Conservation (phyloP, 1,140 invertebrate species). For the Scaptodrosophila lebanonensis region DNA sequence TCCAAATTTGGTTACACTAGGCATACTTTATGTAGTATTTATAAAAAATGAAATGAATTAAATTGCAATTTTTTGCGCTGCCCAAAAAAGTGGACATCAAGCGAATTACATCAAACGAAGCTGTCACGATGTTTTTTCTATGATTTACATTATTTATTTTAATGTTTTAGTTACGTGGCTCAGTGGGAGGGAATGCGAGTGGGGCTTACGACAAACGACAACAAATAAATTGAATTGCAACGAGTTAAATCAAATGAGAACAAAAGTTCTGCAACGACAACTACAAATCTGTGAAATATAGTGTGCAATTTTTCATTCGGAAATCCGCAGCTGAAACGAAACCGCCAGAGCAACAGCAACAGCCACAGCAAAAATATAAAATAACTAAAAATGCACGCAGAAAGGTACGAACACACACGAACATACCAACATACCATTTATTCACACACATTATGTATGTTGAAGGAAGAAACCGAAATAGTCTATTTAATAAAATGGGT, state of each 20-base stretch:
- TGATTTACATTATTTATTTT: slow-evolving; percentile 16
- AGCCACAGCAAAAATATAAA: slow-evolving; percentile 13
- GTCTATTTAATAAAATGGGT: too few species aligned
- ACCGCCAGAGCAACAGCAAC: slow-evolving; percentile 19
- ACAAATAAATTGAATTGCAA: slow-evolving; percentile 53
- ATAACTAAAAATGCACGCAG: too few species aligned
- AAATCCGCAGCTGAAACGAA: slow-evolving; percentile 16
- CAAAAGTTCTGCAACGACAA: slow-evolving; percentile 15
- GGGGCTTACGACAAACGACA: slow-evolving; percentile 11
- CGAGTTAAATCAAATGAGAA: slow-evolving; percentile 68
- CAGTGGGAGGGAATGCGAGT: neutral
- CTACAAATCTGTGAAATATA: slow-evolving; percentile 49
- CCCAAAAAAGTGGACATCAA: too few species aligned
- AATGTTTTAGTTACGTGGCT: slow-evolving; percentile 10
- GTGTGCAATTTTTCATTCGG: slow-evolving; percentile 45
- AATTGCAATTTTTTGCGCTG: too few species aligned
- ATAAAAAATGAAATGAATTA: too few species aligned
- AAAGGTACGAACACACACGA: too few species aligned
- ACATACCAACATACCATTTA: too few species aligned
- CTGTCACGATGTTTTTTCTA: slow-evolving; percentile 12
- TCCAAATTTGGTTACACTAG: too few species aligned
- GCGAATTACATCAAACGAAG: too few species aligned
- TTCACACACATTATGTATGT: too few species aligned
- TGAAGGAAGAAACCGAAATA: too few species aligned
- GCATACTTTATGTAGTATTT: too few species aligned